Base-by-base conservation (phyloP, 2,113 vertebrate species). In the Phyllostomus discolor region DNA sequence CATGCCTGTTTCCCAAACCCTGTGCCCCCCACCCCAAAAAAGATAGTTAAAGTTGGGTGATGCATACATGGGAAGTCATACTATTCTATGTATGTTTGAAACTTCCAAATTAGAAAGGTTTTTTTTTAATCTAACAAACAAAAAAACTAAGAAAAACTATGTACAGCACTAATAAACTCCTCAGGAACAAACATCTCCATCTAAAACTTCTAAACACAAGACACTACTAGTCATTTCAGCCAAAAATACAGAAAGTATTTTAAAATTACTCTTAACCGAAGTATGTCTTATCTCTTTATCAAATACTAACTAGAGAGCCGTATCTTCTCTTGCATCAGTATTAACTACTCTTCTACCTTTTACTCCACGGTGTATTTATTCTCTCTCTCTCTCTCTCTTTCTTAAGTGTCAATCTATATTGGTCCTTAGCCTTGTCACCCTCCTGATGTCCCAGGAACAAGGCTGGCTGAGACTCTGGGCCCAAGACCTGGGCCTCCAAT, bases 401-500 rank as follows among this genome's bases (percentile, higher is more conserved):
- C 4, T 57, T 22, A 92, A 75, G 73, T 54, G 22, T 86, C n/a
- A 93, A 33, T 73, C 19, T 98, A 97, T 98, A 98, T 98, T 97
- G 72, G 69, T 97, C 75, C 46, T 91, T 82, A 38, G 66, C 59
- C 95, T 59, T 72, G 43, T 75, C 20, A 0, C 26, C n/a, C 66
- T 83, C 70, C 72, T 81, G 93, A 57, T 82, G 80, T 28, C 33
- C 72, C 5, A 43, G 70, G 4, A 85, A 10, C 31, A 54, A 69
- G n/a, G 67, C 59, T 89, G 81, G 62, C 16, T 64, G 86, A 75
- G 91, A 73, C 70, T 78, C 90, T 22, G 20, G 10, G 46, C 26
- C 19, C 12, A 28, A 59, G 0, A 91, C 75, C 83, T 93, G 95
- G 4, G 15, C 80, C 6, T 99, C 99, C 57, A 98, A 99, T 96